Evolutionary conservation across 1,140 invertebrate genomes (phyloP).

Genomic region (honey bee (Apis mellifera)): Amel_HAv3.1 CM009931.2:25124001-25124500

Average conservation of each 20-base stretch:
- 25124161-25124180: background rate
- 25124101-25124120: background rate
- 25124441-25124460: no score
- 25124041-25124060: background rate
- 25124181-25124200: background rate
- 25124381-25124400: background rate
- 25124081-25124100: background rate
- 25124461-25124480: no score
- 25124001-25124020: constrained; percentile 21
- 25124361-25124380: background rate
- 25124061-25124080: background rate
- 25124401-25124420: no score
- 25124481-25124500: no score
- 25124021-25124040: background rate
- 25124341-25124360: no score
- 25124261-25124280: background rate
- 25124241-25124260: background rate
- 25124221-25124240: background rate
- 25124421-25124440: no score
- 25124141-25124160: no score
- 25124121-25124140: background rate
- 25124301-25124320: no score
- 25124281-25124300: background rate
- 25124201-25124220: background rate
- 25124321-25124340: no score